Base-by-base conservation (phyloP, 2,797 vertebrate genomes). In the Channallabes apus region DNA sequence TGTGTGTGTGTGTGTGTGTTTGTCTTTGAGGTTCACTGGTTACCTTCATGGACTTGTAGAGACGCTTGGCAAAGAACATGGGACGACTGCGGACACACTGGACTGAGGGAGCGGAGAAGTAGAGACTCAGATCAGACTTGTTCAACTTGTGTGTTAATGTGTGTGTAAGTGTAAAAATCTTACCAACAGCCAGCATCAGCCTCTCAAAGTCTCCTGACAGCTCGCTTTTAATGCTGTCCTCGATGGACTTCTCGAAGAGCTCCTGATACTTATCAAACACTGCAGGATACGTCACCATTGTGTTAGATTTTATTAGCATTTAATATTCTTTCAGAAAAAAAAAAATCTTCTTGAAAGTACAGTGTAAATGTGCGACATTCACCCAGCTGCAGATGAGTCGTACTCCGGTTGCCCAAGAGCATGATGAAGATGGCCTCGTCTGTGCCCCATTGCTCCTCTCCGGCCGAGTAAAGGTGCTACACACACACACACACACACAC, bases 1-100 rank as follows among this genome's bases (percentile, higher is more conserved):
- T 46, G 41, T 46, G 17, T 58, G 73, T n/a, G n/a, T n/a, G n/a
- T n/a, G n/a, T n/a, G n/a, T n/a, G n/a, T n/a, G n/a, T n/a, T n/a
- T n/a, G n/a, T n/a, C n/a, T 22, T 17, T 56, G 46, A 56, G 32
- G 32, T 32, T 32, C 32, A 32, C 32, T 17, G n/a, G 65, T 90
- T 91, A 99, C 98, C 96, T 99, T 99, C 98, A 99, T 99, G 83
- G 98, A 96, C 91, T 97, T 98, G 94, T 98, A 97, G 22, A 99
- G 96, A 32, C 96, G 94, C 86, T 92, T 97, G 81, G 98, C 97
- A 86, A 97, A 99, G 92, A 97, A 99, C 92, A 97, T 97, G 3
- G 96, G 91, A 0, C 93, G 95, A 85, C 96, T 98, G 81, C 97
- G 95, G 83, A 98, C 89, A 8, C 96, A 96, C 86, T 98, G 97